Percentiles rank a stretch among this genome's conserved stretches.
These are phyloP conservation scores for Lasioglossum albipes DNA, from an alignment of 1,140 invertebrate species.

Conservation along the genomic window DNA sequence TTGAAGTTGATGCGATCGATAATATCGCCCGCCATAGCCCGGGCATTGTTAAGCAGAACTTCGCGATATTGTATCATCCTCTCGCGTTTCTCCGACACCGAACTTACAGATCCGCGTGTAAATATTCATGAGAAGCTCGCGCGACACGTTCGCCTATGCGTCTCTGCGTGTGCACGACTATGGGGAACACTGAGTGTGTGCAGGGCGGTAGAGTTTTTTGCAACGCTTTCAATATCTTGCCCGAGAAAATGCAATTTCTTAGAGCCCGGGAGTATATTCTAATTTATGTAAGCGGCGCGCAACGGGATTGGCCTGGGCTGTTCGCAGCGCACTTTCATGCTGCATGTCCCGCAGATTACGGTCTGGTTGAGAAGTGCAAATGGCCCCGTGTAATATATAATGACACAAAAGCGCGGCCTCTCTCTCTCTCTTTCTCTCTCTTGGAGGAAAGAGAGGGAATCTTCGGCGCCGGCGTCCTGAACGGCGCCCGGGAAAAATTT, in stretches of 20 bases:
- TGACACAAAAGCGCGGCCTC: conserved; percentile 20
- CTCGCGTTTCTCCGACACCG: background rate
- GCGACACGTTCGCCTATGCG: background rate
- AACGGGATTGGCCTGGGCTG: conserved; percentile 29
- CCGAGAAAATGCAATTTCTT: conserved; percentile 34
- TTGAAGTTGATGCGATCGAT: background rate
- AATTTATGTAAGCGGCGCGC: conserved; percentile 44
- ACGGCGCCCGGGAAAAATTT: conserved; percentile 24
- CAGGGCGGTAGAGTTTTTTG: conserved; percentile 3
- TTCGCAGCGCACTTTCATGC: conserved; percentile 29
- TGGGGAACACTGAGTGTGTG: too few species aligned
- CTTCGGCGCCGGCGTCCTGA: conserved; percentile 23
- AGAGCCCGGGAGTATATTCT: conserved; percentile 29
- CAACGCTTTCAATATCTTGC: conserved; percentile 26
- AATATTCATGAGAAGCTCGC: conserved; percentile 23
- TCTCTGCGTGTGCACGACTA: background rate
- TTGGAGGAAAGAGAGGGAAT: too few species aligned
- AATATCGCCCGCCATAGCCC: background rate
- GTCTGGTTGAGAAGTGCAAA: conserved; percentile 33
- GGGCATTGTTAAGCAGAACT: background rate
- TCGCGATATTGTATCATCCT: background rate
- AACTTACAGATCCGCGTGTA: background rate
- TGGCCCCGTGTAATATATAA: conserved; percentile 34
- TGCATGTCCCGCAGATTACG: conserved; percentile 33
- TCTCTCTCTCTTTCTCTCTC: too few species aligned